Evolutionary conservation across 2,797 vertebrate species (phyloP), one percentile per base, ranked within the genome.

Genomic region (Furcifer pardalis): DNA sequence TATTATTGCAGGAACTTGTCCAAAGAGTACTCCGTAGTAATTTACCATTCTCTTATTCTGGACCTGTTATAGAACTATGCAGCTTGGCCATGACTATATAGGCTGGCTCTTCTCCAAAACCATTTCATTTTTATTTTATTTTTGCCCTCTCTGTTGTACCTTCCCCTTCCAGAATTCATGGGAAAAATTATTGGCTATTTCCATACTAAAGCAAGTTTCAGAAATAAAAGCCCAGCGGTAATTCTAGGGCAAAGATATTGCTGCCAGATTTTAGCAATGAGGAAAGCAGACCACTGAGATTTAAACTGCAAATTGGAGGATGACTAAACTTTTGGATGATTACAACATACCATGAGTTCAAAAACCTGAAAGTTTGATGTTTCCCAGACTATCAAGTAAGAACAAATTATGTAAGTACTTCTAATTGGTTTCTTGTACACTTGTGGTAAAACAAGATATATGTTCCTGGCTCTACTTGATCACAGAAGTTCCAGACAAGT

Each of bases 161-260:
- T n/a, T n/a, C n/a, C n/a, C n/a, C n/a, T n/a, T n/a, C n/a, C n/a
- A n/a, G n/a, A n/a, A n/a, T n/a, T n/a, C n/a, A n/a, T n/a, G n/a
- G n/a, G n/a, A n/a, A n/a, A n/a, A n/a, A n/a, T n/a, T n/a, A n/a
- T n/a, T n/a, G n/a, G n/a, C n/a, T 63, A n/a, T 12, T 82, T 74
- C 40, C 89, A n/a, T 71, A 9, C 25, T 40, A 75, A 60, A 86
- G 79, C 23, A 15, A 65, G 73, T 71, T 37, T 84, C 30, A 73
- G 59, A 69, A 89, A 83, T 84, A 63, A 9, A 46, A 75, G 79
- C 75, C 42, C 83, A 0, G 0, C 21, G 19, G 32, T 10, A 62
- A 71, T 46, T 81, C 87, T 86, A 27, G 27, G 46, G 9, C 73
- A 62, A 86, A 66, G 81, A 46, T 82, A 80, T 23, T 84, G 27